Percentiles rank a stretch among this genome's conserved stretches.
Conservation (phyloP, 1,140 invertebrate species). For the Eumeta japonica region DNA sequence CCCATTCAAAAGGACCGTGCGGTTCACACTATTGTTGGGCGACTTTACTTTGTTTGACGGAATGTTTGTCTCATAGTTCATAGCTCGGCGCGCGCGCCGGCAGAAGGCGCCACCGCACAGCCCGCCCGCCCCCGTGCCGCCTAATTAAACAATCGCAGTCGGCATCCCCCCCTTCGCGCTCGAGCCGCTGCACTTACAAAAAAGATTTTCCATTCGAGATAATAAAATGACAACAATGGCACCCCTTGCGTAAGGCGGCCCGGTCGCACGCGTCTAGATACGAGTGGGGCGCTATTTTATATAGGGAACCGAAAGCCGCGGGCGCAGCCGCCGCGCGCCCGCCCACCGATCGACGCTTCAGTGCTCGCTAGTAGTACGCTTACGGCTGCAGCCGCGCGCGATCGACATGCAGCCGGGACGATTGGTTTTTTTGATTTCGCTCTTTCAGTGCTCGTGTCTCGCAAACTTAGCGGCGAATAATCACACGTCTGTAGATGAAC, state of each 20-base stretch:
- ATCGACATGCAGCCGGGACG: conserved; percentile 45
- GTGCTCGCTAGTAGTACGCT: too few species aligned
- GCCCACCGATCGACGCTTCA: too few species aligned
- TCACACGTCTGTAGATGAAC: too few species aligned
- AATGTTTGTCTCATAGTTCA: too few species aligned
- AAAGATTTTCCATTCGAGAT: conserved; percentile 57
- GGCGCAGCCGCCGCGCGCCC: conserved; percentile 35
- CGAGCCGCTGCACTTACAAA: conserved; percentile 18
- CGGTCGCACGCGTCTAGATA: conserved; percentile 35
- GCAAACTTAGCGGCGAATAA: too few species aligned
- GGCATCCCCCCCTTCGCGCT: background rate
- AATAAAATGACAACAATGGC: conserved; percentile 54
- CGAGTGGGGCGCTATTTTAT: conserved; percentile 53
- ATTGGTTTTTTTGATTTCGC: too few species aligned
- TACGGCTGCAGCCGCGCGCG: too few species aligned
- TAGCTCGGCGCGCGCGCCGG: background rate
- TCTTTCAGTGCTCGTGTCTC: too few species aligned
- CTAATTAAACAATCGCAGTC: background rate
- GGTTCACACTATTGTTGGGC: too few species aligned
- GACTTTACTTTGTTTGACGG: too few species aligned
- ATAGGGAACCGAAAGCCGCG: conserved; percentile 35
- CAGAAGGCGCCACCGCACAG: background rate
- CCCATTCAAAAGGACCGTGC: background rate
- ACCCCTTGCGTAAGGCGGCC: conserved; percentile 37
- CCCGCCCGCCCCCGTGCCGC: background rate